Conservation (phyloP, 2,888 invertebrate species). For the Nomada flava region DNA sequence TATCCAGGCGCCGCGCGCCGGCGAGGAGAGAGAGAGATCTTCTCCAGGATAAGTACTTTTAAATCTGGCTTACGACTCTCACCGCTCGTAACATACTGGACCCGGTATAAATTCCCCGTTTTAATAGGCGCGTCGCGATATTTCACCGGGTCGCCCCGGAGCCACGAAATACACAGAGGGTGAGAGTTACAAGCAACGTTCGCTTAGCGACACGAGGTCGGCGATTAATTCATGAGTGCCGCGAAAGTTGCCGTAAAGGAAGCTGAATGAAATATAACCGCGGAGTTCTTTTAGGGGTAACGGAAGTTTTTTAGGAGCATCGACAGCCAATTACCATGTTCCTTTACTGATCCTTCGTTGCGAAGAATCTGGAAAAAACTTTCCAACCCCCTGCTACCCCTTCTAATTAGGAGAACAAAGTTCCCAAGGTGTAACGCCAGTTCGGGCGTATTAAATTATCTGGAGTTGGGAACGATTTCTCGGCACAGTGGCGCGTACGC, state of each 20-base stretch:
- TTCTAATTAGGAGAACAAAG: not conserved
- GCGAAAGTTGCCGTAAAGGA: conserved; percentile 24
- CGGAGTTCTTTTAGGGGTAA: not conserved
- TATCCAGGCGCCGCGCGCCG: conserved; percentile 15
- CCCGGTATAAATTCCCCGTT: conserved; percentile 39
- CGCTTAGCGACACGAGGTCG: conserved; percentile 12
- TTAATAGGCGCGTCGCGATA: conserved; percentile 45
- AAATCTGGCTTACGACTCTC: conserved; percentile 52
- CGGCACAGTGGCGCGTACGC: not conserved
- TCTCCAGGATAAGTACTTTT: conserved; percentile 49
- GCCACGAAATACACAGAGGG: not conserved
- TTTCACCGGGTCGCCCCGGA: conserved; percentile 23
- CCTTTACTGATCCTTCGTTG: not conserved
- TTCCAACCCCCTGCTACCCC: not conserved
- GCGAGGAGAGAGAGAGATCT: conserved; percentile 28
- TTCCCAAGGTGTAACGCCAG: not conserved
- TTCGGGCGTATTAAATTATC: conserved; percentile 21
- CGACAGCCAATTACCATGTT: not conserved
- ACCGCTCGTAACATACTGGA: conserved; percentile 18
- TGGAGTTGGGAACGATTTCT: not conserved
- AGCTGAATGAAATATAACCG: conserved; percentile 43
- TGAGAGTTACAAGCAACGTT: conserved; percentile 43
- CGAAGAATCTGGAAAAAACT: not conserved
- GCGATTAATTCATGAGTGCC: conserved; percentile 47
- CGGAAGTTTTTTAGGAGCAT: not conserved